These are phyloP conservation scores for Pangasianodon gigas DNA, from an alignment of 2,113 vertebrate genomes.

Conservation along the genomic window DNA sequence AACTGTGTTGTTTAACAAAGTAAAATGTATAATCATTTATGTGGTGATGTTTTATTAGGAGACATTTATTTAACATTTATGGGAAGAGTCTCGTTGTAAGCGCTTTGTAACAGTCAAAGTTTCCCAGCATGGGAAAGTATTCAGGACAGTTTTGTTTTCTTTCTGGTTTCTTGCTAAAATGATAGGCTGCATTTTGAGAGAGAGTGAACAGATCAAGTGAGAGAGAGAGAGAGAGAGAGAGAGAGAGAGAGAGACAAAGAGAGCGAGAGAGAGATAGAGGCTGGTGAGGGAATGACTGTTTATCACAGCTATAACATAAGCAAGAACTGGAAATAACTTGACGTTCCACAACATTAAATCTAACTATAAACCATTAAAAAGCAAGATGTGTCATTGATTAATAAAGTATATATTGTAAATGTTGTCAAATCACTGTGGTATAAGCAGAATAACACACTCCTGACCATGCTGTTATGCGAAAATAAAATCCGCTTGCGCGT, in stretches of 20 bases:
- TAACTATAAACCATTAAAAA: not conserved
- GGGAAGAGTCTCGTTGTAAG: not conserved
- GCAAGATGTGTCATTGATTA: not conserved
- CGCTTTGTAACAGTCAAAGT: not conserved
- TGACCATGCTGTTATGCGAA: not conserved
- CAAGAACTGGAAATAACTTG: not conserved
- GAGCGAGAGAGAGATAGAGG: not conserved
- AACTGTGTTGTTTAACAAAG: not conserved
- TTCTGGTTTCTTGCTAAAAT: not conserved
- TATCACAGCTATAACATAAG: not conserved
- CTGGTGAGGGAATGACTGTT: not conserved
- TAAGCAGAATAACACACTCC: not conserved
- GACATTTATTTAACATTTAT: not conserved
- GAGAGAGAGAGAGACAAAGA: not conserved
- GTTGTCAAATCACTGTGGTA: not conserved
- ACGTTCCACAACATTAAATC: not conserved
- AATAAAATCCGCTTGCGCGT: not conserved
- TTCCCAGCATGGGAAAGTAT: no score
- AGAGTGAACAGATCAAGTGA: not conserved
- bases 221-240: not conserved
- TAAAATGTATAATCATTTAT: not conserved
- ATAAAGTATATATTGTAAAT: not conserved
- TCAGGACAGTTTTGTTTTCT: not conserved
- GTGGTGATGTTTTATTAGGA: not conserved
- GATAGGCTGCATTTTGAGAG: not conserved